Base-by-base conservation (phyloP, 2,113 vertebrate species). In the Phalacrocorax carbo region DNA sequence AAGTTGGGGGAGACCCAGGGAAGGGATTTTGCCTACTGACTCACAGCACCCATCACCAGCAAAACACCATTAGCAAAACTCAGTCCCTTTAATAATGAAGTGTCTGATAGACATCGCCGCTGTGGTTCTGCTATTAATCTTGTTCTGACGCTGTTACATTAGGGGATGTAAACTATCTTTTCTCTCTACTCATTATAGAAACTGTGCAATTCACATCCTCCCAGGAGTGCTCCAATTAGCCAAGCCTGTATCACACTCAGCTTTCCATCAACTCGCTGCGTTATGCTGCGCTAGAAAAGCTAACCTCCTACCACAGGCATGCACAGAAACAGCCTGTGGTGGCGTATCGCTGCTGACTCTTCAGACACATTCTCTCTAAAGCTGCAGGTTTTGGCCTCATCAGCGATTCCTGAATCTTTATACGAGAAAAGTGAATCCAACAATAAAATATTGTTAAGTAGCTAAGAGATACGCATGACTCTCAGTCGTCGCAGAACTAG, bases 201-300 rank as follows among this genome's bases (percentile, higher is more conserved):
- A 90, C 93, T 64, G 62, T 71, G 82, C 95, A 96, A 86, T 96
- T 97, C 95, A 83, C 60, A 94, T 96, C 94, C 94, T 97, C 89
- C 95, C 97, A 97, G 94, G 95, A 97, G 96, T 90, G 95, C 71
- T 96, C 93, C 95, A 96, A 96, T 96, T 97, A 97, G 97, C 89
- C 62, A 76, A 90, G 91, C 87, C 89, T 73, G 91, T 78, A 94
- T 91, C 87, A 86, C 93, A 34, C 82, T 70, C 91, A 70, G 96
- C 89, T 82, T 91, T 97, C 93, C 94, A 97, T 94, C 97, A 97
- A 58, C 84, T 93, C 5, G 4, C 94, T 93, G 91, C 4, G 10
- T 61, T 96, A 62, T 46, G 66, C 86, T 89, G 73, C 0, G 0
- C 93, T 90, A 64, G 91, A 87, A 95, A 89, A 97, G 84, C 62